phyloP scores from a whole-genome alignment of 2,888 invertebrate species.

The Schizaphis graminum region DNA sequence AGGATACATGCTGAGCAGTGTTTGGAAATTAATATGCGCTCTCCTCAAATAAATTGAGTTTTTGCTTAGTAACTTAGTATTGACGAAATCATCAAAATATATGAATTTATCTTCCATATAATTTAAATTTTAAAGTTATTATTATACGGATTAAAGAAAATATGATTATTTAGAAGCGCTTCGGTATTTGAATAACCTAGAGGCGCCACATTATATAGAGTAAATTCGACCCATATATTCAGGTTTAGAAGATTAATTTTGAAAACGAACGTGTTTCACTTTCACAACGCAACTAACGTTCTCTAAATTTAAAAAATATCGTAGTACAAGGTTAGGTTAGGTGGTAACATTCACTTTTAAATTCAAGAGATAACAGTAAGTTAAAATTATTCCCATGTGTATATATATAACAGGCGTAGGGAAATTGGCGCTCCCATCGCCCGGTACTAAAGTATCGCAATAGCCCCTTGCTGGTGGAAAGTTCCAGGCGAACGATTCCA shows the following conservation, averaged over 20 bases:
- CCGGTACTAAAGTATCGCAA: conserved; percentile 35
- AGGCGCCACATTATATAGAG: neutral
- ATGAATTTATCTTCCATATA: neutral
- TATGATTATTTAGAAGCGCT: neutral
- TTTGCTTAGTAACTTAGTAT: neutral
- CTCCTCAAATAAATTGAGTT: neutral
- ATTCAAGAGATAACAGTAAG: neutral
- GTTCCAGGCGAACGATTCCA: neutral
- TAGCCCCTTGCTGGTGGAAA: conserved; percentile 6
- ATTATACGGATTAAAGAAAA: neutral
- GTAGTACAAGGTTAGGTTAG: neutral
- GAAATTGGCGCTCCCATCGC: conserved; percentile 26
- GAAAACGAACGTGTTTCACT: neutral
- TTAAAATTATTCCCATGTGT: neutral
- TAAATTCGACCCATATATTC: conserved; percentile 5
- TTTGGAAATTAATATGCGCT: neutral
- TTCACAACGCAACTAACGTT: neutral
- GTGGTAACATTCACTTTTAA: neutral
- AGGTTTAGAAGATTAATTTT: neutral
- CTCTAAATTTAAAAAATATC: neutral
- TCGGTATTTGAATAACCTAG: neutral
- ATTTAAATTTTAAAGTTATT: neutral
- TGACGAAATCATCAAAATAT: neutral
- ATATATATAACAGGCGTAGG: neutral
- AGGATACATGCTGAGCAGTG: neutral